Evolutionary conservation across 2,797 vertebrate species (phyloP).

Genomic region (Megaceryle alcyon): DNA sequence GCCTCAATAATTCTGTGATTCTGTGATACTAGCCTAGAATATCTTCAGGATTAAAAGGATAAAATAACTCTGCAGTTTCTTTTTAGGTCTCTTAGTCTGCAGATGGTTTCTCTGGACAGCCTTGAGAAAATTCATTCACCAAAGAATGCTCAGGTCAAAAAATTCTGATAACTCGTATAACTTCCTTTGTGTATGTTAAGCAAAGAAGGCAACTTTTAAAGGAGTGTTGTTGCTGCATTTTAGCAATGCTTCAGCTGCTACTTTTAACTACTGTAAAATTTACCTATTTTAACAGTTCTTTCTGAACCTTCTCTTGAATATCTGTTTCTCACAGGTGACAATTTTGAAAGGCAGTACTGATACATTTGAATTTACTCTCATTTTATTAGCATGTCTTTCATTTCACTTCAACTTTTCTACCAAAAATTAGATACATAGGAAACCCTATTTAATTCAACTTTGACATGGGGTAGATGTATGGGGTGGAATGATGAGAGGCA

Average conservation of each 20-base stretch:
- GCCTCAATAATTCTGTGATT: no score
- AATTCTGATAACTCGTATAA: not conserved
- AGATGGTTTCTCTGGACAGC: not conserved
- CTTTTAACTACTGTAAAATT: not conserved
- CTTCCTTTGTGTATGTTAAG: not conserved
- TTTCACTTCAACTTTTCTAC: not conserved
- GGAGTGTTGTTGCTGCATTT: not conserved
- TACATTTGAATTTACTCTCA: not conserved
- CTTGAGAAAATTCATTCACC: not conserved
- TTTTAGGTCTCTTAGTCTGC: not conserved
- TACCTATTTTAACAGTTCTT: not conserved
- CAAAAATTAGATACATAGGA: not conserved
- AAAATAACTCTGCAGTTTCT: not conserved
- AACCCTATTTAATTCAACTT: not conserved
- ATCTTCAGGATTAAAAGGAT: not conserved
- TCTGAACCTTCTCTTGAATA: not conserved
- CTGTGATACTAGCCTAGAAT: not conserved
- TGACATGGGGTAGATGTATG: not conserved
- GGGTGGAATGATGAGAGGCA: not conserved
- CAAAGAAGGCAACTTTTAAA: not conserved
- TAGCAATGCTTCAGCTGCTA: not conserved
- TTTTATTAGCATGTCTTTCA: not conserved
- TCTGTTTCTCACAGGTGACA: not conserved
- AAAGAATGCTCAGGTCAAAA: not conserved
- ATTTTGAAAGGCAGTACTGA: not conserved